Evolutionary conservation across 2,888 invertebrate species (phyloP), one percentile per base, ranked within the genome.

Genomic region (Cancer borealis): DNA sequence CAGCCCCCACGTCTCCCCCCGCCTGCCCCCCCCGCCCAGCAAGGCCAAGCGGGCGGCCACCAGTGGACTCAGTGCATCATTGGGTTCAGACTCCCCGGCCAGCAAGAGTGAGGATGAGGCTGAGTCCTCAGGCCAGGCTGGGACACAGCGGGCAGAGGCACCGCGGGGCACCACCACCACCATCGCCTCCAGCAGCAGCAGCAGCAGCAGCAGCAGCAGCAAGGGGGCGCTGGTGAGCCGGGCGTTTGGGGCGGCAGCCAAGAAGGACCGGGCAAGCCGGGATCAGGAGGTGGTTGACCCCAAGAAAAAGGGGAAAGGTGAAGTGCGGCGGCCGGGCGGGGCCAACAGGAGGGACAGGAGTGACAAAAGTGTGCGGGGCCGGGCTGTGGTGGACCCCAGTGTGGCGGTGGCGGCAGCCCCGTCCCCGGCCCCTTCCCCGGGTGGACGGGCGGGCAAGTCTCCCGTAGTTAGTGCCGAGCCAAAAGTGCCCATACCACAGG

Each of bases 391-490:
- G 87, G 94, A 94, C 21, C 26, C 92, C 84, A 89, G 90, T 14
- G 79, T 91, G 60, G 92, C 79, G 49, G 92, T 39, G 66, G 92
- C 79, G 17, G 6, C 26, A 26, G 91, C 91, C 54, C 87, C 87
- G 10, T 21, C 60, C 90, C 87, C 49, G 46, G 66, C 92, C 66
- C 91, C 92, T 47, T 84, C 92, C n/a, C 14, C 90, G 79, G 92
- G 87, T 49, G 79, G 87, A 49, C 92, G 92, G 79, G 45, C 73
- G 39, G 47, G 92, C 79, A 91, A 92, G 88, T 94, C 94, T 49
- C 92, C 94, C 60, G 73, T 94, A 92, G 92, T 90, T 94, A 94
- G 94, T 94, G 92, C 94, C 60, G 94, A 94, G 90, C 93, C 93
- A 90, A 93, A 93, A 95, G 95, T 93, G 93, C 93, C 95, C 93